Evolutionary conservation across 2,113 vertebrate species (phyloP).

Genomic region (Scartelaos histophorus): DNA sequence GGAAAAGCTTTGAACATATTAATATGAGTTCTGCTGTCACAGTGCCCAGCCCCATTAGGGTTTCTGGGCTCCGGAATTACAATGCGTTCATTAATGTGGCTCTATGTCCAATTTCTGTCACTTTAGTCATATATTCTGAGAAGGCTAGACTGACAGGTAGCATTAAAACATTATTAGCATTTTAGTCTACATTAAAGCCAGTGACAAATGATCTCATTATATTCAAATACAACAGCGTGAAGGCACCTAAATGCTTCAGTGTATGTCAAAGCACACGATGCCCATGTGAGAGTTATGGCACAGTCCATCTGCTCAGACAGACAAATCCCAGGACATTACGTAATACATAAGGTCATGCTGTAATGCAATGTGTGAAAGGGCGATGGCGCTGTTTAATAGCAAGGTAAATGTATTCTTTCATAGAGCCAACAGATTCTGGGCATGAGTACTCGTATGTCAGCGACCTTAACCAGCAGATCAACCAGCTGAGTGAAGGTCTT

Average conservation of each 20-base stretch:
- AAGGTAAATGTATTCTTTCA: conserved; percentile 22
- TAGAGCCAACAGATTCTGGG: conserved; percentile 12
- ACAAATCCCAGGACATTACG: conserved; percentile 55
- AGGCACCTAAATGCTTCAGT: conserved; percentile 16
- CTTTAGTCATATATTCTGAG: conserved; percentile 61
- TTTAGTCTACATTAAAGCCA: conserved; percentile 43
- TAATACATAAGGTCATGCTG: conserved; percentile 49
- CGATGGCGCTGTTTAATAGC: conserved; percentile 37
- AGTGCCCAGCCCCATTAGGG: conserved; percentile 51
- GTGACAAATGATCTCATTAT: conserved; percentile 64
- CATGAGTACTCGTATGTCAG: conserved; percentile 30
- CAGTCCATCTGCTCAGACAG: conserved; percentile 57
- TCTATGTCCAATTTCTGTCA: conserved; percentile 54
- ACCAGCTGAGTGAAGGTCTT: conserved; percentile 34
- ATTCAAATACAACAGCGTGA: conserved; percentile 49
- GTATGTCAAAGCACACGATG: conserved; percentile 13
- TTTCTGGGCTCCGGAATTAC: conserved; percentile 57
- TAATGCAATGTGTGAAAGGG: conserved; percentile 35
- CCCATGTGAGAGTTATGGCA: conserved; percentile 38
- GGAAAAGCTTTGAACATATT: conserved; percentile 66
- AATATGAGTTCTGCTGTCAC: conserved; percentile 54
- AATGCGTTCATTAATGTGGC: conserved; percentile 61
- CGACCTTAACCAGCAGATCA: conserved; percentile 18
- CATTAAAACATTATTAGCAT: conserved; percentile 60
- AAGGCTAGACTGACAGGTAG: conserved; percentile 66